Evolutionary conservation across 2,113 vertebrate genomes (phyloP), one percentile per base, ranked within the genome.

Genomic region (Pomatorhinus ruficollis): DNA sequence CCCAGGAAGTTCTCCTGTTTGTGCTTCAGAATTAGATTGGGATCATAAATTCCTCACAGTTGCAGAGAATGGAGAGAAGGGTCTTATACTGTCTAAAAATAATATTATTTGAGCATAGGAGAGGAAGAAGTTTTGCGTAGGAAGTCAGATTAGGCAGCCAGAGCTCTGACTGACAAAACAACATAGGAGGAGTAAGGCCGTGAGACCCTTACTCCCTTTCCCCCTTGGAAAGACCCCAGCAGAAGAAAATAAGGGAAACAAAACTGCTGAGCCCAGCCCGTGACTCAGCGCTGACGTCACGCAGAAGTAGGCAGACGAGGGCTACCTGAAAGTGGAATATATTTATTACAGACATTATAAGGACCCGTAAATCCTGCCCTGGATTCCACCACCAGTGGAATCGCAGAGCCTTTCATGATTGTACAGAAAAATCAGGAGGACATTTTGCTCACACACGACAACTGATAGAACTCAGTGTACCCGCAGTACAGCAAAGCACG

Each of bases 391-490:
- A 97, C 89, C 63, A 47, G 88, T 49, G 95, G 97, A 97, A 98
- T 98, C 96, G 95, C 97, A 98, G 97, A 96, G 96, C 92, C 90
- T 95, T 97, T 95, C 93, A 83, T 98, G 98, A 98, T 98, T 98
- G 98, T 98, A 98, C 98, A 98, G 97, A 97, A 97, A 90, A 97
- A 97, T 91, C 94, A 93, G 96, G 85, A 96, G 77, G 91, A 98
- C 91, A 89, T 93, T 96, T 97, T 37, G 78, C 89, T 98, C 97
- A 98, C 97, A 98, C 96, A 97, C 87, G 40, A 97, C 95, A 98
- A 99, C 99, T 99, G 99, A 99, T 99, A 99, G 98, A 99, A 99
- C 99, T 99, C 99, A 99, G 99, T 98, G 96, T 97, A 98, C 96
- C 96, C 85, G 83, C 92, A 95, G 96, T 88, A 98, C 98, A 98